Evolutionary conservation across 2,797 vertebrate genomes (phyloP), one percentile per base, ranked within the genome.

Genomic region (Tenualosa ilisha): DNA sequence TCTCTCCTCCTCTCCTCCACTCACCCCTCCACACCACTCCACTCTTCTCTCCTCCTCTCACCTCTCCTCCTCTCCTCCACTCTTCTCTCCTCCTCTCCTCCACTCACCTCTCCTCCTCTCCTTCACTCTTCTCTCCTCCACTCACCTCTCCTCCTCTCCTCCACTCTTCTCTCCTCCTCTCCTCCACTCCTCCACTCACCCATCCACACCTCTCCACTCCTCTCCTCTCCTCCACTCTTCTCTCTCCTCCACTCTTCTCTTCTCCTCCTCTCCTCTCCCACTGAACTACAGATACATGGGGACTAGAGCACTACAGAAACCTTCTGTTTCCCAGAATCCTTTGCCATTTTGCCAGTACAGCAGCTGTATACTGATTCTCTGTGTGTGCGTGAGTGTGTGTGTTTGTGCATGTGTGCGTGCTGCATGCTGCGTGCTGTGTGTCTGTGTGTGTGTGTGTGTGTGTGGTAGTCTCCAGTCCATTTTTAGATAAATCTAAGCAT

Each of bases 11-110:
- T 15, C 13, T 15, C 51, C 53, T 81, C 26, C 15, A 2, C 15
- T 63, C 37, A 1, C 13, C 2, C 51, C 53, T 81, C 26, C 15
- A 2, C 15, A 9, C 11, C 31, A 1, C 13, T 13, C 15, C 53
- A 3, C 17, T 4, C 54, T 56, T 15, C 22, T 6, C 17, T 20
- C 6, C 56, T 20, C 17, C 54, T 59, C 56, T 22, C 20, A 22
- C 20, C 56, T 59, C 20, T 59, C 54, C 54, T 59, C n/a, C 17
- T 59, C 17, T 50, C 75, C 43, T 83, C 20, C 81, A 85, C 31
- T 85, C 83, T 81, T 81, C 46, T 56, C 81, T 81, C 11, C 65
- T 83, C 79, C 86, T 65, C 46, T 81, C 59, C 13, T 15, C 13
- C 13, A 13, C 12, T 53, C 56, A 63, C 79, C 37, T 22, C 20